Evolutionary conservation across 2,888 invertebrate species (phyloP).

Genomic region (Drosophila neutralis): DNA sequence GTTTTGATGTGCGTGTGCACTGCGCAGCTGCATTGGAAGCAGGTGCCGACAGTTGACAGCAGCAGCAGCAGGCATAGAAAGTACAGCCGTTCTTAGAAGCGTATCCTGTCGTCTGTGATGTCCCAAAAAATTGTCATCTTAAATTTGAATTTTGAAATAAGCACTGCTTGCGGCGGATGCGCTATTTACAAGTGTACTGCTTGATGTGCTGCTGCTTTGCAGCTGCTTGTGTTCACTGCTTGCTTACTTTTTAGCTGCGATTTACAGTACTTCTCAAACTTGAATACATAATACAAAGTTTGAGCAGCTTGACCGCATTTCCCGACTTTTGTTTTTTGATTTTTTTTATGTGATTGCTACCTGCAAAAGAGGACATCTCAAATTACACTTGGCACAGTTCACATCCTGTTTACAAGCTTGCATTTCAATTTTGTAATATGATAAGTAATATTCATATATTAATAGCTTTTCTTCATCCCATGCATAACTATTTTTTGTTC

Average conservation of each 20-base stretch:
- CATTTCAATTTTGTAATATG: background rate
- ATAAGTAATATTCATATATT: background rate
- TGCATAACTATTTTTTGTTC: conserved; percentile 1
- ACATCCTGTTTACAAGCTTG: conserved; percentile 6
- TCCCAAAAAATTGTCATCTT: background rate
- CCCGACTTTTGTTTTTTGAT: background rate
- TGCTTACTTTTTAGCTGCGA: background rate
- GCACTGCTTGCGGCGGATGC: background rate
- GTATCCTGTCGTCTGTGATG: background rate
- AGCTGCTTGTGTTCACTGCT: background rate
- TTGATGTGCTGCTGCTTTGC: background rate
- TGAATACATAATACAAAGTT: background rate
- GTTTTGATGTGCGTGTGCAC: conserved; percentile 8
- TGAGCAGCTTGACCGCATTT: background rate
- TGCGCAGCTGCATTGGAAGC: conserved; percentile 76
- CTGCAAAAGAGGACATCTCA: conserved; percentile 5
- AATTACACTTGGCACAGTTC: conserved; percentile 1
- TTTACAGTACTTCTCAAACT: background rate
- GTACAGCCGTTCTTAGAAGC: conserved; percentile 43
- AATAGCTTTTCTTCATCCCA: background rate
- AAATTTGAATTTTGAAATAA: conserved; percentile 4
- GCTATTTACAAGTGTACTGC: conserved; percentile 2
- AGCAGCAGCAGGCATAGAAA: conserved; percentile 13
- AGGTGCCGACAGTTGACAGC: conserved; percentile 15
- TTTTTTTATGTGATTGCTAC: background rate